phyloP scores from a whole-genome alignment of 2,797 vertebrate genomes.

The Enteromius afrohamiltoni region DNA sequence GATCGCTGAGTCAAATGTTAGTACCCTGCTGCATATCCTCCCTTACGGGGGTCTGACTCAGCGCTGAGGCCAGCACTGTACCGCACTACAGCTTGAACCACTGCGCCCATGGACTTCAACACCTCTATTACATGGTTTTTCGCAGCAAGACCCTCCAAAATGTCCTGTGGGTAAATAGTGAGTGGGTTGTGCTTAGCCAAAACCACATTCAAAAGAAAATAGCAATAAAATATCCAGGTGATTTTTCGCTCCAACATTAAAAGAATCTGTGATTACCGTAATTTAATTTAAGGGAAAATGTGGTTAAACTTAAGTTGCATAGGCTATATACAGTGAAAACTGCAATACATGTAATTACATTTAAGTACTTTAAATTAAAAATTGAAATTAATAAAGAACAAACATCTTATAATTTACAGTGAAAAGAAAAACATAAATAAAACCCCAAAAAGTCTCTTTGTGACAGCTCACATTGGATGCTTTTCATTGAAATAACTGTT shows the following conservation, averaged over 20 bases:
- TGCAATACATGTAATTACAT: background rate
- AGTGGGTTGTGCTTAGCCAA: background rate
- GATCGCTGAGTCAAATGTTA: conserved; percentile 59
- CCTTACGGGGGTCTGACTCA: conserved; percentile 81
- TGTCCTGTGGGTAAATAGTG: conserved; percentile 58
- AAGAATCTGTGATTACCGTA: no score
- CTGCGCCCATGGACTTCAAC: conserved; percentile 58
- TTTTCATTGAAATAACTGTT: background rate
- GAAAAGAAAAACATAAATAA: no score
- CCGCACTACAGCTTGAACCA: conserved; percentile 77
- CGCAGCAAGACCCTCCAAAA: conserved; percentile 70
- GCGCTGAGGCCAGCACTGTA: conserved; percentile 67
- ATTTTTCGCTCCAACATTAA: background rate
- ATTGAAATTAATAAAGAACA: no score
- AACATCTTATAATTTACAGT: no score
- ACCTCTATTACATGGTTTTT: conserved; percentile 74
- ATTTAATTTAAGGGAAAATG: background rate
- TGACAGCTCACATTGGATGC: no score
- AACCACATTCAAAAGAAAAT: background rate
- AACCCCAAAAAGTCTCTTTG: background rate
- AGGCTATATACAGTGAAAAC: background rate
- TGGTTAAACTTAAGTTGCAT: background rate
- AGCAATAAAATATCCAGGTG: background rate
- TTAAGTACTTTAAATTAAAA: background rate
- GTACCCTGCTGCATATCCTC: conserved; percentile 77